Evolutionary conservation across 2,113 vertebrate genomes (phyloP), one percentile per base, ranked within the genome.

Genomic region (Aegithalos caudatus): DNA sequence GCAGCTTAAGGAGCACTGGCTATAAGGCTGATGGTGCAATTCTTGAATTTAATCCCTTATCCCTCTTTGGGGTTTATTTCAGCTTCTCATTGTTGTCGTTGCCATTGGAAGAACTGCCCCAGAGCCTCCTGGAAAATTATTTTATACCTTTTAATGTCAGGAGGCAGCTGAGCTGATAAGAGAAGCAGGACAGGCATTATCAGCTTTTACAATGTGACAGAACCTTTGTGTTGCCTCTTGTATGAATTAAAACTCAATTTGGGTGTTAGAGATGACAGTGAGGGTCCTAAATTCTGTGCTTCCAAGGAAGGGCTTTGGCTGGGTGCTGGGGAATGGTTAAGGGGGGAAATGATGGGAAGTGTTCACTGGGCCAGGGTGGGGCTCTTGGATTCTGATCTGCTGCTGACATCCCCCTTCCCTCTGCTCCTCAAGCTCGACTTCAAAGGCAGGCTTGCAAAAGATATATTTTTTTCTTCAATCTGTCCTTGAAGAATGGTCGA

Each of bases 241-340:
- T 3, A 3, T 19, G 53, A 67, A 38, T 78, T 57, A 21, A 28
- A 72, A 33, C 66, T 60, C 12, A 66, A 6, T 33, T 5, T 67
- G 71, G 72, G 50, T 50, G 23, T 81, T 33, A 14, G 4, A 7
- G 8, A 5, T 48, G 24, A 18, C 81, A 51, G 12, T 7, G 37
- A 24, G 57, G 13, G 23, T 38, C 25, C 48, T 62, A 3, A 61
- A 27, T 19, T 10, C 18, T 35, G 21, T 2, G 0, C 3, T 53
- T 51, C 29, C 56, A 12, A 1, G 47, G 25, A 13, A 12, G 18
- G 25, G 50, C 33, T 62, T n/a, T 33, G 60, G n/a, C 54, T 27
- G 45, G 35, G 44, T 28, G 60, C 2, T 48, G 78, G 24, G 69
- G 35, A 24, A 4, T 7, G 40, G 28, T 7, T 21, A 2, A 27